Percentiles rank a stretch among this genome's conserved stretches.
These are phyloP conservation scores for Calephelis perditalis DNA, from an alignment of 2,888 invertebrate genomes.

Conservation along the genomic window DNA sequence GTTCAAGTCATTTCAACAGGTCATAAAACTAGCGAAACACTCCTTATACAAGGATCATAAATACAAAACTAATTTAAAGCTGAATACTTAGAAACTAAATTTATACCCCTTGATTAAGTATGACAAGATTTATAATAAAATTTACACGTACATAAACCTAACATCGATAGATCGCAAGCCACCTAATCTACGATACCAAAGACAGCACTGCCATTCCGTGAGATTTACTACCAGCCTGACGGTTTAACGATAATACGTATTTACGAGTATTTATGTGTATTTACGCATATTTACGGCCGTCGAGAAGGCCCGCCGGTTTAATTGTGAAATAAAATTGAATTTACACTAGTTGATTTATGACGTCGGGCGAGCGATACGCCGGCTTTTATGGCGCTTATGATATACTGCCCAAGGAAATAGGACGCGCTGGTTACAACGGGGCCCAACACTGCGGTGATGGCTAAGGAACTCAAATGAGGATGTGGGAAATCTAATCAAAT, in stretches of 20 bases:
- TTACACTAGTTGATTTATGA: constrained; percentile 68
- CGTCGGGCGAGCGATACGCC: constrained; percentile 37
- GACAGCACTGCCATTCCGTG: constrained; percentile 52
- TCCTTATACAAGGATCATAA: background rate
- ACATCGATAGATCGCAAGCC: constrained; percentile 8
- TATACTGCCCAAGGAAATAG: constrained; percentile 34
- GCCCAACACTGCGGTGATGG: background rate
- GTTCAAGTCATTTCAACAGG: too few species aligned
- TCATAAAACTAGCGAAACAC: too few species aligned
- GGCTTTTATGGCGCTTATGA: constrained; percentile 43
- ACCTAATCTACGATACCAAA: constrained; percentile 28
- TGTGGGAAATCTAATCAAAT: too few species aligned
- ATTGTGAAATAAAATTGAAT: constrained; percentile 77
- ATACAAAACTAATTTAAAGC: background rate
- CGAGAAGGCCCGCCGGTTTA: constrained; percentile 72
- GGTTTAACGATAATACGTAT: constrained; percentile 77
- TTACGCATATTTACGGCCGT: constrained; percentile 67
- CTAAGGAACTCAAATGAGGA: too few species aligned
- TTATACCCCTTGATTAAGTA: constrained; percentile 4
- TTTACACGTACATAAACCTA: constrained; percentile 1
- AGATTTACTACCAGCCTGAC: constrained; percentile 70
- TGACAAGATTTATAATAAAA: background rate
- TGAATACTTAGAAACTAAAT: background rate
- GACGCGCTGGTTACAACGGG: constrained; percentile 16
- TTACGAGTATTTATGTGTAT: constrained; percentile 73